A percentile compares a stretch with the other conserved stretches of the same genome.
Evolutionary conservation across 2,113 vertebrate genomes (phyloP).

Genomic region (Carollia perspicillata): DNA sequence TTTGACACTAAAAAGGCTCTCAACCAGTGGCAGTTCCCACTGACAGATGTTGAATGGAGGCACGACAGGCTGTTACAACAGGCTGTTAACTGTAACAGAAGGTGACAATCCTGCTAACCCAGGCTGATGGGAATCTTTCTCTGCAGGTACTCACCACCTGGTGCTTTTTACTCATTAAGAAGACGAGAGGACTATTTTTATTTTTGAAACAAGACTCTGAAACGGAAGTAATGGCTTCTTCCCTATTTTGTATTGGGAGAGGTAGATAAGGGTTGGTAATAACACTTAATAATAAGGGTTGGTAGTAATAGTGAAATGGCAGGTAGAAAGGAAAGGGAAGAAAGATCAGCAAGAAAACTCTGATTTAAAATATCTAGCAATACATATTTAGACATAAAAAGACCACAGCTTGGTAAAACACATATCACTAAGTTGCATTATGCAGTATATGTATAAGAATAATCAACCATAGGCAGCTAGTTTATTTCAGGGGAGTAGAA

Average conservation of each 20-base stretch:
- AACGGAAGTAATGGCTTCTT: neutral
- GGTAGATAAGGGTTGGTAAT: neutral
- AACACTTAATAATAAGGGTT: neutral
- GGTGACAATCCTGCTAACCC: neutral
- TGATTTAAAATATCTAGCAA: neutral
- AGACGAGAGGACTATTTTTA: neutral
- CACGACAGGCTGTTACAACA: neutral
- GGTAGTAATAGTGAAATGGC: neutral
- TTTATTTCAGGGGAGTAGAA: neutral
- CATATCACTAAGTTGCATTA: neutral
- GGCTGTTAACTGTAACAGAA: neutral
- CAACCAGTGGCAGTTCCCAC: neutral
- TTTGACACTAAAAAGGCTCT: neutral
- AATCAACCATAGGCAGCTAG: neutral
- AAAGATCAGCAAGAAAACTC: neutral
- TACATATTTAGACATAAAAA: neutral
- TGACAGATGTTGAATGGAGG: neutral
- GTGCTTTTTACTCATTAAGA: neutral
- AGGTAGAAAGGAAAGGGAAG: neutral
- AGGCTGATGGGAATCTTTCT: neutral
- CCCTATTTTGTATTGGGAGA: neutral
- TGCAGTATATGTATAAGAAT: neutral
- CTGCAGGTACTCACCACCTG: neutral
- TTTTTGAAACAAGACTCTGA: neutral
- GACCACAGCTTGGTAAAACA: neutral